Base-by-base conservation (phyloP, 1,140 invertebrate genomes). In the Campoletis sonorensis region DNA sequence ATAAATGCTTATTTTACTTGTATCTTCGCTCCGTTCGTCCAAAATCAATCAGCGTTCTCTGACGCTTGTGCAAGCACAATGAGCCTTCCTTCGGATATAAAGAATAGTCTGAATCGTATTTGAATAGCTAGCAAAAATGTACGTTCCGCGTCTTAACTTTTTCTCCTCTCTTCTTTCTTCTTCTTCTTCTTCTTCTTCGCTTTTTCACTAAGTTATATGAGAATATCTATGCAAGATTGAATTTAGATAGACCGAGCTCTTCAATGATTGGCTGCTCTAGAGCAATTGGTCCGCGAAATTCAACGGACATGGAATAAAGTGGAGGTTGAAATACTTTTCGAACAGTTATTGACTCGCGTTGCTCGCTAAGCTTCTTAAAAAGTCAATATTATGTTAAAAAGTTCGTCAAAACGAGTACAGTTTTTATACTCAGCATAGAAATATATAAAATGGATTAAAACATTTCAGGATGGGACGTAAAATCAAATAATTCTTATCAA, bases 311-410 rank as follows among this genome's bases (percentile, higher is more conserved):
- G 67, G 30, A 70, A 70, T 70, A 11, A 18, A 15, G 30, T 21
- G 30, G n/a, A 33, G 27, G n/a, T 70, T 70, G 67, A 70, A 37
- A 70, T 18, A 70, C 27, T 27, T 70, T 70, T 70, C 1, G 4
- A 70, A 70, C 30, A 70, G 26, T 70, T 33, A 70, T 70, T 70
- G 67, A 70, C 67, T 70, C 67, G 13, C 30, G 67, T 33, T 70
- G 27, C 67, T 70, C 67, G 30, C 67, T 33, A 33, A 70, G 67
- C 67, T 70, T 33, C 67, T 70, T 70, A 70, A 70, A 70, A 70
- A 70, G 67, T 70, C 67, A 70, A 70, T 70, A 70, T 70, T 70
- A 70, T 70, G 67, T 33, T 70, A 70, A 70, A 70, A 70, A 70
- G 67, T 70, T 70, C 13, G 30, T 4, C 30, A 33, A 27, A 70